Evolutionary conservation across 1,140 invertebrate genomes (phyloP).

Genomic region (Pseudomyrmex pallidus): DNA sequence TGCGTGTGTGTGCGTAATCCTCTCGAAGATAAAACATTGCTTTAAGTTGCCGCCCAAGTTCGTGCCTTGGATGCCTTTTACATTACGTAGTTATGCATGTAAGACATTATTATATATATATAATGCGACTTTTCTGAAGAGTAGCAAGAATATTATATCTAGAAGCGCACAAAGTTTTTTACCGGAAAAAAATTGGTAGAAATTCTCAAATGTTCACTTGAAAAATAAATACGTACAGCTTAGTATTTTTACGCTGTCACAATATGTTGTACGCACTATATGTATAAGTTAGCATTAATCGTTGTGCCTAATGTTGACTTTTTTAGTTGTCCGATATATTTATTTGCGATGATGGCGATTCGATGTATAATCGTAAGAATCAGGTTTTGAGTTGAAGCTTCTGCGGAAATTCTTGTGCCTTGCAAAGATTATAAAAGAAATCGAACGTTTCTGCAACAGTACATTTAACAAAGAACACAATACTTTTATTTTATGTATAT

Average conservation of each 20-base stretch:
- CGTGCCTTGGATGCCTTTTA: constrained; percentile 71
- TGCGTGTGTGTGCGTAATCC: neutral
- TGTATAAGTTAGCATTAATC: neutral
- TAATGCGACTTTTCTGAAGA: constrained; percentile 15
- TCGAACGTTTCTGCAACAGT: neutral
- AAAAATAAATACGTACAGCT: constrained; percentile 44
- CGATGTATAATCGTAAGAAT: neutral
- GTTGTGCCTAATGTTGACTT: constrained; percentile 2
- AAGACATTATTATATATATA: constrained; percentile 41
- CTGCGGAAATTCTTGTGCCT: constrained; percentile 28
- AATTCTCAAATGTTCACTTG: neutral
- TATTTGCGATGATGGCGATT: constrained; percentile 8
- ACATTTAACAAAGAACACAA: neutral
- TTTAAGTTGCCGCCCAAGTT: constrained; percentile 49
- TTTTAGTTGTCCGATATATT: constrained; percentile 6
- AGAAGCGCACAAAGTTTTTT: constrained; percentile 23
- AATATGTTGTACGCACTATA: neutral
- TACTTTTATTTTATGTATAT: neutral
- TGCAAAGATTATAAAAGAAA: constrained; percentile 31
- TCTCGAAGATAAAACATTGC: constrained; percentile 17
- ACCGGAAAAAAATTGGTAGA: neutral
- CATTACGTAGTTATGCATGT: constrained; percentile 32
- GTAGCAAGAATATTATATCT: constrained; percentile 17
- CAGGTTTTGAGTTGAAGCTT: neutral
- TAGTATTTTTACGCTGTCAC: constrained; percentile 4